A percentile compares a stretch with the other conserved stretches of the same genome.
These are phyloP conservation scores for Lepidothrix coronata DNA, from an alignment of 2,113 vertebrate species.

Conservation along the genomic window DNA sequence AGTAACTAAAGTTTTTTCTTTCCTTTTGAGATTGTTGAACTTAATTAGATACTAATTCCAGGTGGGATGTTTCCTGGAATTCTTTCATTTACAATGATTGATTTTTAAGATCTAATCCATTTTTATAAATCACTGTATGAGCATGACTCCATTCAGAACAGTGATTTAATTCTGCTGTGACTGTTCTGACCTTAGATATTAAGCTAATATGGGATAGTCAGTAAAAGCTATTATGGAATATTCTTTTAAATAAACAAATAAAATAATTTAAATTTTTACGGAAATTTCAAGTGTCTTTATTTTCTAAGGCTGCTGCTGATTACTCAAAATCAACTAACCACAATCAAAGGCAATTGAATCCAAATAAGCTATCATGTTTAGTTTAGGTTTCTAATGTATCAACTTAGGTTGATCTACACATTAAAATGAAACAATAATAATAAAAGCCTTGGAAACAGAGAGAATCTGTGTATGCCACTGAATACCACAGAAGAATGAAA, in stretches of 20 bases:
- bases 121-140: slow-evolving; percentile 59
- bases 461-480: background rate
- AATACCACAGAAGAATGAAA: background rate
- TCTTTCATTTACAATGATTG: slow-evolving; percentile 60
- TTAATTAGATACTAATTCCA: slow-evolving; percentile 63
- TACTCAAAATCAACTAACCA: background rate
- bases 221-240: background rate
- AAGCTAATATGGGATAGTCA: background rate
- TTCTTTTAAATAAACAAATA: background rate
- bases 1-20: background rate
- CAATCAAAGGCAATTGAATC: background rate
- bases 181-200: slow-evolving; percentile 16
- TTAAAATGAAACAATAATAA: background rate
- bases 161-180: slow-evolving; percentile 9
- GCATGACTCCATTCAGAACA: background rate
- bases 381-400: background rate
- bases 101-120: slow-evolving; percentile 15
- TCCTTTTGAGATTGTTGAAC: background rate
- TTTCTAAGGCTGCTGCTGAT: background rate
- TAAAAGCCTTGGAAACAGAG: background rate
- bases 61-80: slow-evolving; percentile 47
- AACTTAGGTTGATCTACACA: background rate
- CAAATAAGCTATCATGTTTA: background rate
- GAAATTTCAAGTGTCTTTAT: background rate
- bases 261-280: background rate